Base-by-base conservation (phyloP, 23 tunicate genomes). In the Botrylloides violaceus region DNA sequence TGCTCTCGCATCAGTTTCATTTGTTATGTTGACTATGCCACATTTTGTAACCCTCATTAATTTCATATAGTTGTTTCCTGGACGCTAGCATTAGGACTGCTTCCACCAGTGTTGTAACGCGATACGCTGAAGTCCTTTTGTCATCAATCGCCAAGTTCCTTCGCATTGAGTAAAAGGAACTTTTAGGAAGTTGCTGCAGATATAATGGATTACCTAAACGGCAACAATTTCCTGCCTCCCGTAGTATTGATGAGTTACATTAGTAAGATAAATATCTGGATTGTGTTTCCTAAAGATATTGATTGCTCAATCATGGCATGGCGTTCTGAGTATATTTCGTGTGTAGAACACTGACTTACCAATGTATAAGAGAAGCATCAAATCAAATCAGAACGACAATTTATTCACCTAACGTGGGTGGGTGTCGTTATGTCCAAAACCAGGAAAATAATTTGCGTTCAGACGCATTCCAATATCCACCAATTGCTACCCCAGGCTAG, bases 91-190 rank as follows among this genome's bases (percentile, higher is more conserved):
- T 43, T 43, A 9, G 53, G 53, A 43, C 15, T 43, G 53, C 15
- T 15, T n/a, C 9, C 15, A 15, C 12, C 53, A 15, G 53, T 15
- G 53, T 43, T 43, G 53, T 43, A 43, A 43, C 12, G 15, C 53
- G 53, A 43, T 7, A 43, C 53, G 53, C 9, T 43, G 53, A 43
- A 43, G 53, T 15, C n/a, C 53, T 43, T 43, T 15, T 43, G 9
- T 43, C 53, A 43, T 43, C 53, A 43, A 43, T 43, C 53, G 53
- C 53, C 53, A 43, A 43, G 53, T 43, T 43, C 53, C 53, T 43
- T 43, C 15, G 53, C 53, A 43, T 43, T 43, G 12, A 43, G 53
- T 15, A 43, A 7, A 43, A 43, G 53, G 15, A 43, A 43, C 53
- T 43, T 43, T 43, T 43, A 43, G 53, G 53, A 43, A 43, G 53